phyloP scores from a whole-genome alignment of 2,888 invertebrate genomes.

The Drosophila merina region DNA sequence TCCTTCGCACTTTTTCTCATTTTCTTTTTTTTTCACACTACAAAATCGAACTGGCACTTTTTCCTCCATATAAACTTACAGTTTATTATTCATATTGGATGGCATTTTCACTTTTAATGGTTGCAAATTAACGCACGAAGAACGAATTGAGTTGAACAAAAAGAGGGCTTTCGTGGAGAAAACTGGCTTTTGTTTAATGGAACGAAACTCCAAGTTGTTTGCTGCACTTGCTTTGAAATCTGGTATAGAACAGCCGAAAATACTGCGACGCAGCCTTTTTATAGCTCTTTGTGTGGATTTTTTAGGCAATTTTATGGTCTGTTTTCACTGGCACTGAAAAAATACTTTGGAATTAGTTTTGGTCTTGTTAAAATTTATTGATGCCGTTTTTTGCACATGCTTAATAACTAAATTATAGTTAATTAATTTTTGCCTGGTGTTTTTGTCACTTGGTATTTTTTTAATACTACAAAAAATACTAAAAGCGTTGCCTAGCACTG shows the following conservation, averaged over 20 bases:
- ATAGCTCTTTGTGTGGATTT: not conserved
- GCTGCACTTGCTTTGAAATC: slow-evolving; percentile 21
- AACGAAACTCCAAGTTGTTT: slow-evolving; percentile 30
- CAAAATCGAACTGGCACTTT: slow-evolving; percentile 79
- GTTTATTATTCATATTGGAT: slow-evolving; percentile 84
- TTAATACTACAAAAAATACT: too few species aligned
- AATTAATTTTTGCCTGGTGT: too few species aligned
- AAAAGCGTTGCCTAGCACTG: too few species aligned
- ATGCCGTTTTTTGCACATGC: not conserved
- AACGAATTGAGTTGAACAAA: slow-evolving; percentile 55
- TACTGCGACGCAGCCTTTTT: not conserved
- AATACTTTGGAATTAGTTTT: not conserved
- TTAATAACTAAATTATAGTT: not conserved
- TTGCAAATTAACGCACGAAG: slow-evolving; percentile 79
- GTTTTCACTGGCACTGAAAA: not conserved
- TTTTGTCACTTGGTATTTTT: too few species aligned
- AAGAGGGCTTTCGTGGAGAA: slow-evolving; percentile 44
- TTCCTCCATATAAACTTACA: slow-evolving; percentile 81
- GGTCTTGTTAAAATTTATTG: not conserved
- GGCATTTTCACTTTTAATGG: slow-evolving; percentile 83
- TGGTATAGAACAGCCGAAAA: not conserved
- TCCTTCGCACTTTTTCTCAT: slow-evolving; percentile 62
- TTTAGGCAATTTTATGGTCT: slow-evolving; percentile 1
- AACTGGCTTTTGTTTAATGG: slow-evolving; percentile 36
- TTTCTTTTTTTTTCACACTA: slow-evolving; percentile 66